phyloP scores from a whole-genome alignment of 2,888 invertebrate species.

The Trissolcus brochymenae region DNA sequence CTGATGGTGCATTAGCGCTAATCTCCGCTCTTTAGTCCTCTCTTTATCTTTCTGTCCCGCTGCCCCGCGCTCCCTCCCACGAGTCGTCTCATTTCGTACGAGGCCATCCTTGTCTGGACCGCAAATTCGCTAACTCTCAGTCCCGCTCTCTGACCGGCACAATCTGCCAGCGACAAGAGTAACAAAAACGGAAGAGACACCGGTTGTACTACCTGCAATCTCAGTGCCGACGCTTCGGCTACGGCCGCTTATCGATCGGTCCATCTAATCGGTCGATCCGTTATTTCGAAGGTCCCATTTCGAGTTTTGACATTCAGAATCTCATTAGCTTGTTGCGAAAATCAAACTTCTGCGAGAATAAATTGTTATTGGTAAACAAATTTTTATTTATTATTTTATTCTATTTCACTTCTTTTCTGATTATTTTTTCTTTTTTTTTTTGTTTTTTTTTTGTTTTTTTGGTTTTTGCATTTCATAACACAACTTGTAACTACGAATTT shows the following conservation, averaged over 20 bases:
- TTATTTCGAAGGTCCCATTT: slow-evolving; percentile 67
- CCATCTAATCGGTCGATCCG: slow-evolving; percentile 72
- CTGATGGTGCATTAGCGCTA: slow-evolving; percentile 77
- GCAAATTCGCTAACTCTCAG: slow-evolving; percentile 25
- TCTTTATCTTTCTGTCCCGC: slow-evolving; percentile 73
- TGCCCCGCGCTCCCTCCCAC: slow-evolving; percentile 67
- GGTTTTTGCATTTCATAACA: too few species aligned
- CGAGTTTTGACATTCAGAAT: slow-evolving; percentile 75
- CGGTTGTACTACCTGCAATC: slow-evolving; percentile 61
- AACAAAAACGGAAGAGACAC: slow-evolving; percentile 52
- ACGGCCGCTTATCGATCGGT: slow-evolving; percentile 59
- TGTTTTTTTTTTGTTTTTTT: too few species aligned
- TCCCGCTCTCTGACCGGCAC: slow-evolving; percentile 59
- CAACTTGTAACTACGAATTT: too few species aligned
- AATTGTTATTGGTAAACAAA: too few species aligned
- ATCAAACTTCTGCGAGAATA: slow-evolving; percentile 33
- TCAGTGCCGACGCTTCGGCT: slow-evolving; percentile 71
- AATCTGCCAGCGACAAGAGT: slow-evolving; percentile 58
- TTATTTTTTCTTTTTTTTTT: too few species aligned
- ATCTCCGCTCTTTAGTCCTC: slow-evolving; percentile 76
- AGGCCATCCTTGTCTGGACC: slow-evolving; percentile 31
- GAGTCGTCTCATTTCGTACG: slow-evolving; percentile 53
- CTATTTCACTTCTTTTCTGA: too few species aligned
- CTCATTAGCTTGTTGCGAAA: slow-evolving; percentile 74
- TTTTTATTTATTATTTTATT: too few species aligned